These are phyloP conservation scores for Syrrhaptes paradoxus DNA, from an alignment of 2,113 vertebrate genomes.

Conservation along the genomic window DNA sequence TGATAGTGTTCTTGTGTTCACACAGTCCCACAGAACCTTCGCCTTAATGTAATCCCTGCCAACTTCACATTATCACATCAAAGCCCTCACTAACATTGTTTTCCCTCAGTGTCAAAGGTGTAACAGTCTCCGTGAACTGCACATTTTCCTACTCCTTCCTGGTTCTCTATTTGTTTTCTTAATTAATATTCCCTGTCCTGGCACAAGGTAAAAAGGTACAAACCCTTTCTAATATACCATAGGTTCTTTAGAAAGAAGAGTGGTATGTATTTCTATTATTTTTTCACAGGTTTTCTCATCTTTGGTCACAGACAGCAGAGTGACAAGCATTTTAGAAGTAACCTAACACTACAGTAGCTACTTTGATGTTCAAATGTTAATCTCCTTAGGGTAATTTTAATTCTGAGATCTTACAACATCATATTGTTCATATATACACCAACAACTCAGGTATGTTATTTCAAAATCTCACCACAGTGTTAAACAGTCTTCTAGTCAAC, in stretches of 20 bases:
- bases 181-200: neutral
- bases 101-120: conserved; percentile 56
- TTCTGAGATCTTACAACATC: conserved; percentile 27
- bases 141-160: neutral
- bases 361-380: conserved; percentile 1
- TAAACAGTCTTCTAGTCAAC: conserved; percentile 24
- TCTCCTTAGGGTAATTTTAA: conserved; percentile 14
- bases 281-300: neutral
- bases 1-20: conserved; percentile 73
- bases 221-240: neutral
- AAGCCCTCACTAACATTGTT: conserved; percentile 72
- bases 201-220: neutral
- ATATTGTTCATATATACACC: conserved; percentile 49
- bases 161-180: neutral
- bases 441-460: conserved; percentile 39
- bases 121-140: neutral
- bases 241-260: neutral
- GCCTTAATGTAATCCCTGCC: conserved; percentile 74
- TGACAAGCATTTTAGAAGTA: neutral
- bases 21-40: conserved; percentile 73
- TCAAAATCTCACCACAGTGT: conserved; percentile 54
- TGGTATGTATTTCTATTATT: neutral
- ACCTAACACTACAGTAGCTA: neutral
- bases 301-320: neutral
- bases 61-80: conserved; percentile 79